Conservation (phyloP, 2,888 invertebrate genomes). For the Thymelicus acteon region DNA sequence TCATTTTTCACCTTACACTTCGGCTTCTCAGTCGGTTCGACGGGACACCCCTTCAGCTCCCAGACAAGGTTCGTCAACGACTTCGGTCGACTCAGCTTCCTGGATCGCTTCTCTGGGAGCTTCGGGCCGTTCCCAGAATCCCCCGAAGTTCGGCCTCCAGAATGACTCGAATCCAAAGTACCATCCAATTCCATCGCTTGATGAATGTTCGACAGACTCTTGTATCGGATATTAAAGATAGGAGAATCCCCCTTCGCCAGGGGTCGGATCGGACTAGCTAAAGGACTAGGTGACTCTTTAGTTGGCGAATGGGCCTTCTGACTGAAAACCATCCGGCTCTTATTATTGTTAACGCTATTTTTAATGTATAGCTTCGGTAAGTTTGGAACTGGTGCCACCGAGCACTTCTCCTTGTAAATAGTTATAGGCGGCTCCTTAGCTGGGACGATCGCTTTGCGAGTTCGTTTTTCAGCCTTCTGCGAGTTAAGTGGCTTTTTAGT, state of each 20-base stretch:
- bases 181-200: conserved; percentile 91
- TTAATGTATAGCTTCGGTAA: conserved; percentile 92
- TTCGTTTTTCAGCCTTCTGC: conserved; percentile 89
- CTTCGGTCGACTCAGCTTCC: conserved; percentile 92
- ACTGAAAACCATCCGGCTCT: conserved; percentile 86
- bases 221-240: conserved; percentile 90
- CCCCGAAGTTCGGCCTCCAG: conserved; percentile 93
- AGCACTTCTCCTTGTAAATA: conserved; percentile 85
- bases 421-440: conserved; percentile 83
- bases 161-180: conserved; percentile 95
- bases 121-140: conserved; percentile 92
- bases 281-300: conserved; percentile 88
- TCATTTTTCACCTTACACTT: conserved; percentile 81
- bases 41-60: conserved; percentile 86
- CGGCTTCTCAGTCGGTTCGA: conserved; percentile 74
- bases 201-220: conserved; percentile 89
- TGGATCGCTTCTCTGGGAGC: conserved; percentile 92
- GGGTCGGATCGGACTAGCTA: conserved; percentile 78
- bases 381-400: conserved; percentile 79
- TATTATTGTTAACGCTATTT: conserved; percentile 87
- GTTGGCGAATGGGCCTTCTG: conserved; percentile 90
- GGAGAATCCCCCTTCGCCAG: conserved; percentile 89
- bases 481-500: conserved; percentile 88
- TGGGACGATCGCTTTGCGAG: conserved; percentile 87
- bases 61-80: conserved; percentile 95